phyloP scores from a whole-genome alignment of 2,888 invertebrate species.

The Eueremaeus valkanovi region DNA sequence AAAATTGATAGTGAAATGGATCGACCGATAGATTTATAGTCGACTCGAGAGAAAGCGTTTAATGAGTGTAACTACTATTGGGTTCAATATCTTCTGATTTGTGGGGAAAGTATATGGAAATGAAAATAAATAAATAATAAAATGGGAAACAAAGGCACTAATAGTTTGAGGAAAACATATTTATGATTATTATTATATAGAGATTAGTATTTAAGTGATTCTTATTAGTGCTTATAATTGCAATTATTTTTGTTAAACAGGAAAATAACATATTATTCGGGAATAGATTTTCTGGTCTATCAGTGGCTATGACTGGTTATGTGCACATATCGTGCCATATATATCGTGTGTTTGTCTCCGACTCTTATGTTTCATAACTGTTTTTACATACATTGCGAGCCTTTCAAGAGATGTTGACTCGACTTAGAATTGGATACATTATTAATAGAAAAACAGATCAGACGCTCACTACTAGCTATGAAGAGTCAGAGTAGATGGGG shows the following conservation, averaged over 20 bases:
- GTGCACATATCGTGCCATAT: too few relatives aligned
- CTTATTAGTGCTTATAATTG: background rate
- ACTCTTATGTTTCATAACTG: background rate
- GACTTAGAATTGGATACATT: slow-evolving; percentile 12
- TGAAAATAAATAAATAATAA: background rate
- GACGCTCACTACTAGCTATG: background rate
- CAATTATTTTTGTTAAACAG: background rate
- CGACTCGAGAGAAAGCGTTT: background rate
- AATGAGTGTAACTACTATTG: background rate
- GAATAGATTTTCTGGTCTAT: too few relatives aligned
- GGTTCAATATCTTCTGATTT: background rate
- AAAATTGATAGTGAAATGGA: background rate
- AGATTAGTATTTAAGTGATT: background rate
- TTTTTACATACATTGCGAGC: background rate
- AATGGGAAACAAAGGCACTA: background rate
- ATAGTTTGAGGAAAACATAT: background rate
- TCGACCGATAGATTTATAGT: background rate
- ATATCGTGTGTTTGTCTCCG: background rate
- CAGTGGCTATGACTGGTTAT: too few relatives aligned
- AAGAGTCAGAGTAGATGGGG: background rate
- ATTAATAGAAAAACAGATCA: slow-evolving; percentile 24
- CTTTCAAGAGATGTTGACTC: background rate
- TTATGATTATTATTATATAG: too few relatives aligned
- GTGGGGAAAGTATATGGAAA: background rate
- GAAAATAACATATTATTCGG: background rate